These are phyloP conservation scores for Masnerella sp. DNA, from an alignment of 2,888 invertebrate species.

Conservation along the genomic window DNA sequence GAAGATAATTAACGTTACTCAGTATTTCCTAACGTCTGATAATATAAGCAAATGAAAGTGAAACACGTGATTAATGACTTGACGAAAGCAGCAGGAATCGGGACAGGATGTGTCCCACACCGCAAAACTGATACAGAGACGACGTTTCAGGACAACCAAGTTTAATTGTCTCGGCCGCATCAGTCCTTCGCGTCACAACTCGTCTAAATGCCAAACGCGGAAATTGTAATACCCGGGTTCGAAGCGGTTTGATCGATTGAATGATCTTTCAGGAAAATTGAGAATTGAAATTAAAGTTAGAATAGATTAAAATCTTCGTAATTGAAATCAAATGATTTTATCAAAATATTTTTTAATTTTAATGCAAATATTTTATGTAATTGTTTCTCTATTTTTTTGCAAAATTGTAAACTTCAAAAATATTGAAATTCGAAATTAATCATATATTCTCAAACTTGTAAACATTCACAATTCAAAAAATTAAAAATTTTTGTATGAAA, in stretches of 20 bases:
- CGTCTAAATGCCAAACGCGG: constrained; percentile 31
- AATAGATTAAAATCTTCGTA: too few species aligned
- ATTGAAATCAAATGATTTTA: too few species aligned
- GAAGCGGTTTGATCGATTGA: constrained; percentile 19
- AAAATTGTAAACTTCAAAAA: too few species aligned
- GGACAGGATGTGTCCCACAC: not conserved
- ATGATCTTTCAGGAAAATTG: too few species aligned
- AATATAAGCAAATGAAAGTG: constrained; percentile 10
- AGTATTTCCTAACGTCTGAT: constrained; percentile 32
- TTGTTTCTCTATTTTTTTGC: too few species aligned
- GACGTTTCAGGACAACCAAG: constrained; percentile 28
- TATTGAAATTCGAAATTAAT: too few species aligned
- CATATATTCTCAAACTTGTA: too few species aligned
- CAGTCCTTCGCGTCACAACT: constrained; percentile 21
- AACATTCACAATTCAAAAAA: constrained; percentile 15
- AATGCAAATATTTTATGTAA: too few species aligned
- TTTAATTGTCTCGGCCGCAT: constrained; percentile 21
- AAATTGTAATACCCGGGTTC: constrained; percentile 38
- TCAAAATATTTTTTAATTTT: too few species aligned
- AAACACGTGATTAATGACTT: constrained; percentile 25
- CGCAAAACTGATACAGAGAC: constrained; percentile 13
- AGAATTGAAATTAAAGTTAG: too few species aligned
- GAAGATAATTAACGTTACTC: constrained; percentile 33
- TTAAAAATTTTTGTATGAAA: too few species aligned
- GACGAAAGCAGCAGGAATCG: constrained; percentile 5